Conservation (phyloP, 2,888 invertebrate species). For the Strigamia crassipes region DNA sequence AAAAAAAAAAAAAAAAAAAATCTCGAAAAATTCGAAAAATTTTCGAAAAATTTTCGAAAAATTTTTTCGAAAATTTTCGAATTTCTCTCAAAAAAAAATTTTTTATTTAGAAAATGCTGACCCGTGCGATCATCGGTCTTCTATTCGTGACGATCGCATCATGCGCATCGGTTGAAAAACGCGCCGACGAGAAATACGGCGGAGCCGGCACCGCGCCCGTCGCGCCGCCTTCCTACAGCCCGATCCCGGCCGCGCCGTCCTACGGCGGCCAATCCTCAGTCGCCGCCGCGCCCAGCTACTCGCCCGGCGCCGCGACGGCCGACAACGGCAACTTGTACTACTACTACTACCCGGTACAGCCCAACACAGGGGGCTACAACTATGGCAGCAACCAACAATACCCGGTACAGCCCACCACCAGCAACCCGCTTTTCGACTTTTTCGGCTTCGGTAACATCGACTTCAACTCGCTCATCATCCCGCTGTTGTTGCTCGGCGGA, state of each 20-base stretch:
- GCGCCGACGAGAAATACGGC: conserved; percentile 46
- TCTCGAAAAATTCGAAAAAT: too few relatives aligned
- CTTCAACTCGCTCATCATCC: conserved; percentile 49
- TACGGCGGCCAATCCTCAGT: conserved; percentile 19
- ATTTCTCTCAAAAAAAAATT: too few relatives aligned
- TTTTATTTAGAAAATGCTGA: background rate
- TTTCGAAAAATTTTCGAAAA: too few relatives aligned
- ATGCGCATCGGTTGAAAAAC: conserved; percentile 11
- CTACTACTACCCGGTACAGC: conserved; percentile 54
- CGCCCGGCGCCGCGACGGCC: conserved; percentile 41
- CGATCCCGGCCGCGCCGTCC: conserved; percentile 33
- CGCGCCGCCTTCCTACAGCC: conserved; percentile 48
- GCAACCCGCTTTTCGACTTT: conserved; percentile 43
- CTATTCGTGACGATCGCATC: background rate
- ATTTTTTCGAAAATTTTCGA: too few relatives aligned
- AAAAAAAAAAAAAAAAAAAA: background rate
- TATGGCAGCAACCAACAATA: conserved; percentile 36
- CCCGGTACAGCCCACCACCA: background rate
- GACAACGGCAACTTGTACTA: conserved; percentile 54
- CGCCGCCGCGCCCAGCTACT: conserved; percentile 39
- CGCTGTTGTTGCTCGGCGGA: conserved; percentile 50
- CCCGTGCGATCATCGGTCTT: background rate
- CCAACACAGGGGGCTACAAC: background rate
- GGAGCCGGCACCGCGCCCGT: conserved; percentile 15
- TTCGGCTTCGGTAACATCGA: conserved; percentile 49